phyloP scores from a whole-genome alignment of 2,888 invertebrate species.

The Lasioglossum marginatum region DNA sequence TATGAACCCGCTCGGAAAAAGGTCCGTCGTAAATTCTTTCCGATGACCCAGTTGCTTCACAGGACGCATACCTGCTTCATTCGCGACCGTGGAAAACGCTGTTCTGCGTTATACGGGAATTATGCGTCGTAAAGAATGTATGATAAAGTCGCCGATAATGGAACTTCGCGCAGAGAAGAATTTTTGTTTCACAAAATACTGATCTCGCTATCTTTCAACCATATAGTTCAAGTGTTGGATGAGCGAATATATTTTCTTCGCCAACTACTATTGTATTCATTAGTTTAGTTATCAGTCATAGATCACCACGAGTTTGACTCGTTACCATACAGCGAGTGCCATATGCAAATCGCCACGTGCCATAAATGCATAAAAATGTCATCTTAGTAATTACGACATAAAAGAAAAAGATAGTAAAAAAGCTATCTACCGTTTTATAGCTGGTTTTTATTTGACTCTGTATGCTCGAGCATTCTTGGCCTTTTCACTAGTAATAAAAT shows the following conservation, averaged over 20 bases:
- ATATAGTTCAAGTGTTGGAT: not conserved
- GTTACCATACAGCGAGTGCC: too few relatives aligned
- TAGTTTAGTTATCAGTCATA: too few relatives aligned
- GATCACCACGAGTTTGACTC: too few relatives aligned
- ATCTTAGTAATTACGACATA: not conserved
- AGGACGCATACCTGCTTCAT: not conserved
- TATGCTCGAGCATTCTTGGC: not conserved
- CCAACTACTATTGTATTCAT: too few relatives aligned
- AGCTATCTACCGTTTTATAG: not conserved
- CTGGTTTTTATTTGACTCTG: not conserved
- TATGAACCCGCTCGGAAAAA: not conserved
- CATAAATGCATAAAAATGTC: not conserved
- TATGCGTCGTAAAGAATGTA: not conserved
- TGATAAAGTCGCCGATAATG: not conserved
- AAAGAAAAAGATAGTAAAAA: not conserved
- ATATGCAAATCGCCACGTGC: too few relatives aligned
- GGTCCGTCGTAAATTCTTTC: conserved; percentile 15
- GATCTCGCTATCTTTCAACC: not conserved
- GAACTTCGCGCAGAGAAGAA: not conserved
- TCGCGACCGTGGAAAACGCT: not conserved
- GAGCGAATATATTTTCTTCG: too few relatives aligned
- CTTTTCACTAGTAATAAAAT: not conserved
- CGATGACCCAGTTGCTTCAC: not conserved
- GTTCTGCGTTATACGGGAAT: not conserved
- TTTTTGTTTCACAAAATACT: not conserved